Base-by-base conservation (phyloP, 2,888 invertebrate species). In the Spatulosminthurus flaviceps region DNA sequence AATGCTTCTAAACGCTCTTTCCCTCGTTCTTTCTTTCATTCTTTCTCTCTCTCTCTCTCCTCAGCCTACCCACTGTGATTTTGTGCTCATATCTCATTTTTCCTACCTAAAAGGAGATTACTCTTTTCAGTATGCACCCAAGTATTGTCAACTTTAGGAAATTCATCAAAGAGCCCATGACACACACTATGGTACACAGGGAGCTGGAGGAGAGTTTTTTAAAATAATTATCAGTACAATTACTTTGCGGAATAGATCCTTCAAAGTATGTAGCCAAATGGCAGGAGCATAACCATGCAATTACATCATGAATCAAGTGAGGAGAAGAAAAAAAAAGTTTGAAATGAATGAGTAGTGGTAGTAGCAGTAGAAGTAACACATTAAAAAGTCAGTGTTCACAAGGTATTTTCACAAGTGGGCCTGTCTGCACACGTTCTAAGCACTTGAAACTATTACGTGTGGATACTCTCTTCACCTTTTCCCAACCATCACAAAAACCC, bases 171-270 rank as follows among this genome's bases (percentile, higher is more conserved):
- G 51, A n/a, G 51, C 16, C 19, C 51, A 19, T 2, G 9, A 51
- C 51, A 19, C 5, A 51, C 1, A 13, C 1, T 16, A 4, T 2
- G 51, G 51, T 13, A 2, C n/a, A 19, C n/a, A 19, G 51, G 16
- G 51, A n/a, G 16, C 51, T 51, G 7, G 2, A 19, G 51, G 51
- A 19, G 51, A 13, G 41, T 9, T 51, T 51, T 51, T 51, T 51
- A 51, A n/a, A n/a, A 51, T 51, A 51, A 51, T 51, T 51, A 51
- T 51, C 5, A 51, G 16, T 51, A 51, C 51, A 51, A 51, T 51
- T 51, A 19, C 51, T 13, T 51, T 5, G 51, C 9, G 51, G n/a
- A 51, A 51, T 9, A n/a, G 4, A 51, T 13, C 19, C 16, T 51
- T 19, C 5, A 51, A 51, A 51, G 16, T 51, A 19, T 51, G 51